phyloP scores from a whole-genome alignment of 2,797 vertebrate genomes.

The Parotocinclus haroldoi region DNA sequence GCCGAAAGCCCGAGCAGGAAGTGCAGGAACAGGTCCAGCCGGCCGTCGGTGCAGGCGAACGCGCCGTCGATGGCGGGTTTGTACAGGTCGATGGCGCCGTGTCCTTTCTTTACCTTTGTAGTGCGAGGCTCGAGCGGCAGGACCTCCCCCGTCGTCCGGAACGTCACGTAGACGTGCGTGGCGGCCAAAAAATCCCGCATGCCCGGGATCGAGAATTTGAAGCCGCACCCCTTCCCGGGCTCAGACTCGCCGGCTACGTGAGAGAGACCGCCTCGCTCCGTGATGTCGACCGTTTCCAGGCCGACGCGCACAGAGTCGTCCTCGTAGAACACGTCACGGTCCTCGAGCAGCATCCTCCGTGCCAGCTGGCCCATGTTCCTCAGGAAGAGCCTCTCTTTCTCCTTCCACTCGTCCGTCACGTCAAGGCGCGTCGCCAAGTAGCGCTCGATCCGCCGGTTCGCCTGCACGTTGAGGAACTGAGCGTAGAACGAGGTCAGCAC shows the following conservation, averaged over 20 bases:
- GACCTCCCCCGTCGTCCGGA: conserved; percentile 54
- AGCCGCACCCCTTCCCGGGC: conserved; percentile 37
- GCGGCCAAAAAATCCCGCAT: conserved; percentile 73
- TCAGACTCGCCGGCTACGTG: conserved; percentile 44
- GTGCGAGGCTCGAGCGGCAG: conserved; percentile 11
- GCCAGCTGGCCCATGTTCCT: conserved; percentile 62
- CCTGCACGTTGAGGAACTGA: conserved; percentile 61
- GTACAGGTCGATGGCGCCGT: conserved; percentile 47
- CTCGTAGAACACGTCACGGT: conserved; percentile 53
- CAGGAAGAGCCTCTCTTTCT: conserved; percentile 42
- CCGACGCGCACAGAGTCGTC: conserved; percentile 46
- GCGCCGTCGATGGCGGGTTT: conserved; percentile 45
- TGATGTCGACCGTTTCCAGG: conserved; percentile 51
- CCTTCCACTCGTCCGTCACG: conserved; percentile 53
- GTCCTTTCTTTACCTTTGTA: conserved; percentile 20
- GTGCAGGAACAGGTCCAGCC: conserved; percentile 66
- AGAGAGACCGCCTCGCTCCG: conserved; percentile 58
- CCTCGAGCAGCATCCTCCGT: conserved; percentile 56
- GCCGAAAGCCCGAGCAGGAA: conserved; percentile 66
- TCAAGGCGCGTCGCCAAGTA: conserved; percentile 46
- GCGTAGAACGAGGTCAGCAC: conserved; percentile 61
- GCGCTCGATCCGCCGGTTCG: conserved; percentile 61
- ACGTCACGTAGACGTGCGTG: conserved; percentile 59
- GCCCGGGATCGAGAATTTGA: conserved; percentile 62
- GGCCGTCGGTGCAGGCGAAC: conserved; percentile 39